These are phyloP conservation scores for Bufo bufo DNA, from an alignment of 2,113 vertebrate genomes.

Conservation along the genomic window DNA sequence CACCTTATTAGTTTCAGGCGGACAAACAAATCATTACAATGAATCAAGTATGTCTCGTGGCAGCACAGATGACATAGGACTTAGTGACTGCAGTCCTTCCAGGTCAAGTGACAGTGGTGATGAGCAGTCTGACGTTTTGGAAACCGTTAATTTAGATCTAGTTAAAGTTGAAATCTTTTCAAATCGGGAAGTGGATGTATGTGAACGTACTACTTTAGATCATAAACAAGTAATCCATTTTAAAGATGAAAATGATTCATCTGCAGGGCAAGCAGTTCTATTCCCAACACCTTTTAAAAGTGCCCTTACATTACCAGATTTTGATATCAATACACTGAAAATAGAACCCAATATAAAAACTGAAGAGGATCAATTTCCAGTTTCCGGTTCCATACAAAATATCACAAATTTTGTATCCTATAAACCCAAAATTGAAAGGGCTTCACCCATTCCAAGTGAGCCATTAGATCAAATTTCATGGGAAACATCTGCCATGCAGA, in stretches of 20 bases:
- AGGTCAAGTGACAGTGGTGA: neutral
- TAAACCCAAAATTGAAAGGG: neutral
- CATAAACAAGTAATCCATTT: neutral
- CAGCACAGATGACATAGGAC: neutral
- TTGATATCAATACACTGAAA: neutral
- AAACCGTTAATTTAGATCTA: neutral
- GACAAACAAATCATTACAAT: neutral
- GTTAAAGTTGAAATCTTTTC: neutral
- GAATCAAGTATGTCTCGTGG: neutral
- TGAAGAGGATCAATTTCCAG: neutral
- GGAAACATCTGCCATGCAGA: neutral
- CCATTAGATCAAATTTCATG: neutral
- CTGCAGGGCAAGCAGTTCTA: neutral
- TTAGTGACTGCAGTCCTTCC: neutral
- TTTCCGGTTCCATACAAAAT: neutral
- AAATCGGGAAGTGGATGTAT: neutral
- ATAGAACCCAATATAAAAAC: neutral
- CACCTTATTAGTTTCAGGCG: neutral
- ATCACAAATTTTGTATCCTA: neutral
- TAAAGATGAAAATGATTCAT: neutral
- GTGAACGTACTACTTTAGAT: neutral
- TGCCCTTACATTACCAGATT: neutral
- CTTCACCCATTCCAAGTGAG: neutral
- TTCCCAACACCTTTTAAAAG: neutral
- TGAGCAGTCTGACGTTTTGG: neutral